Evolutionary conservation across 2,797 vertebrate species (phyloP), one percentile per base, ranked within the genome.

Genomic region (Orestias chungarensis): DNA sequence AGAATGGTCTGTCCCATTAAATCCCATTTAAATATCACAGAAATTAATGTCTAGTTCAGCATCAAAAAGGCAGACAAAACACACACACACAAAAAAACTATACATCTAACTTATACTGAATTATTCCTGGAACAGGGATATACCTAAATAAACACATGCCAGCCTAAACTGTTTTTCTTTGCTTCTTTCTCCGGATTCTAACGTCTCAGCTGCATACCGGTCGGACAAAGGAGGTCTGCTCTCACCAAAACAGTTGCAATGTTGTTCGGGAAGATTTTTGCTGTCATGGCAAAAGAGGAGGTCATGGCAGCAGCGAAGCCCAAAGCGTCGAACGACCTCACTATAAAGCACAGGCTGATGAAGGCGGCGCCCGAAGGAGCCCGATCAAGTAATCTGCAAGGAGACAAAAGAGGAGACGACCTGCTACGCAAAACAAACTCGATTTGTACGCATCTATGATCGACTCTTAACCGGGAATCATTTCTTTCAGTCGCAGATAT

Each of bases 191-290:
- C 73, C 65, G 84, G 78, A 88, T 82, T 64, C 66, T 68, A 70
- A 77, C 59, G 68, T 64, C 79, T 67, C 68, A 84, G 88, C 87
- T 87, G 78, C 86, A 89, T 82, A 38, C 84, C 83, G 71, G 49
- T 18, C 3, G 68, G 78, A 88, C 76, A 78, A 84, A 38, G n/a
- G 59, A n/a, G 27, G 71, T 78, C 76, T 74, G 40, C 80, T 89
- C 96, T 94, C 94, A 99, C 98, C 96, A 99, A 1, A 64, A 98
- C 95, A 84, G 97, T 99, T 0, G 96, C 97, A 87, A 99, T 94
- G 76, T 96, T 98, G 89, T 94, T 92, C 20, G 97, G 98, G 88
- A 99, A 99, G 67, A 95, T 93, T 83, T 97, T 94, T 23, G 95
- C 95, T 4, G 96, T 94, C 43, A 98, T 90, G 6, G 98, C 95